A percentile compares a stretch with the other conserved stretches of the same genome.
Conservation (phyloP, 2,888 invertebrate species). For the Andrena camellia region DNA sequence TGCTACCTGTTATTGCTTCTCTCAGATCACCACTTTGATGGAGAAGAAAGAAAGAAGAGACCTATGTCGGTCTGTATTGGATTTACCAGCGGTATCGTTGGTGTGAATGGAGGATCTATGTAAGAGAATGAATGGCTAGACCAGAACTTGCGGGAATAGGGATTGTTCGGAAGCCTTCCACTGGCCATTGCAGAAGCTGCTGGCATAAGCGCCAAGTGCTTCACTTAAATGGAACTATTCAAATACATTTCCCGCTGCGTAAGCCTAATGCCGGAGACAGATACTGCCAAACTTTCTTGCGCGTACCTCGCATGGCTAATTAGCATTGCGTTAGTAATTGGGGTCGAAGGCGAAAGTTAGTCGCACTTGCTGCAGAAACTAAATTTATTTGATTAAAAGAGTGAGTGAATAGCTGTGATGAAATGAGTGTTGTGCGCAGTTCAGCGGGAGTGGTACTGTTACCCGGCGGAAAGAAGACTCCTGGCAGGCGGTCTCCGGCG, state of each 20-base stretch:
- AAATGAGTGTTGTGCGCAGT: too few species aligned
- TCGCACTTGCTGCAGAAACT: not conserved
- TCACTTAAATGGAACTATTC: slow-evolving; percentile 4
- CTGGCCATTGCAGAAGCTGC: not conserved
- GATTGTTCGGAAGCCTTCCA: not conserved
- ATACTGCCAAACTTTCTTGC: not conserved
- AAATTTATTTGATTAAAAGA: not conserved
- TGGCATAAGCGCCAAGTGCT: not conserved
- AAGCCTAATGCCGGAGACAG: not conserved
- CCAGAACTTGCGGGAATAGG: not conserved
- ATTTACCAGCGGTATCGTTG: not conserved
- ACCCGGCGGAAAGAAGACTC: too few species aligned
- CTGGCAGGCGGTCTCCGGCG: too few species aligned
- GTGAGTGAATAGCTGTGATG: too few species aligned
- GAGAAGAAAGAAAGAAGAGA: too few species aligned
- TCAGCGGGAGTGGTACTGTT: too few species aligned
- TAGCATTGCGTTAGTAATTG: not conserved
- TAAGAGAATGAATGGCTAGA: not conserved
- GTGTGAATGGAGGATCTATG: not conserved
- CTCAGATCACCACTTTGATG: too few species aligned
- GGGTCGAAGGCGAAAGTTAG: not conserved
- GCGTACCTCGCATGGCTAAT: not conserved
- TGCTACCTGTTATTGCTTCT: too few species aligned
- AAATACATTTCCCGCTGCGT: not conserved
- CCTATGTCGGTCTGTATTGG: not conserved